Base-by-base conservation (phyloP, 2,797 vertebrate species). In the Notamacropus eugenii region DNA sequence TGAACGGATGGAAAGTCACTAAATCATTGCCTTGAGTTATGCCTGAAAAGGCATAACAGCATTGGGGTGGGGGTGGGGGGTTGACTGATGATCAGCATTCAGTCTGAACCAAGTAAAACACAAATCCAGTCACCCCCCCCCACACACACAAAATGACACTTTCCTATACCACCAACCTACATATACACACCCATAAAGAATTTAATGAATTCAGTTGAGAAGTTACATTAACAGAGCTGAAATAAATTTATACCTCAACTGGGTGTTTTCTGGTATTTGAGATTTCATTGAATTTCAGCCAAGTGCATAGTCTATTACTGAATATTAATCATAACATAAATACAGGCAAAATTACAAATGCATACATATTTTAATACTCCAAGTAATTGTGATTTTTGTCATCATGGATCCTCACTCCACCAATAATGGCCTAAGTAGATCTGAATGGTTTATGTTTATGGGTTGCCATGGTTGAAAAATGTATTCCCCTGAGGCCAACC, bases 1-100 rank as follows among this genome's bases (percentile, higher is more conserved):
- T 90, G 97, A 59, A 28, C 93, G 96, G 92, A 96, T 97, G 96
- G 40, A 82, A 96, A 96, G 95, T 95, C 95, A 87, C 97, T 92
- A 93, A 93, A 97, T 94, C 96, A 96, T 95, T 97, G 74, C 67
- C 93, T 13, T 93, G 31, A 96, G 19, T 74, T 74, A 40, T 40
- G 16, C 19, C 6, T 24, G 67, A 74, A 94, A 97, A 0, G 93
- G 96, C 96, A 97, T 97, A 97, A 59, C 91, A 97, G 74, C 96
- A 96, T 97, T 96, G 95, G 96, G 96, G 96, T 97, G 94, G 94
- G 93, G 94, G 96, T 3, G 52, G 5, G 52, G 52, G 52, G 90
- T 93, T 97, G 90, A 97, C 95, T 97, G 97, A 97, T 96, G 96
- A 96, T 98, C 97, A 97, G 52, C 96, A 93, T 95, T 93, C 97